These are phyloP conservation scores for Hypomecis punctinalis DNA, from an alignment of 2,888 invertebrate genomes.

Conservation along the genomic window DNA sequence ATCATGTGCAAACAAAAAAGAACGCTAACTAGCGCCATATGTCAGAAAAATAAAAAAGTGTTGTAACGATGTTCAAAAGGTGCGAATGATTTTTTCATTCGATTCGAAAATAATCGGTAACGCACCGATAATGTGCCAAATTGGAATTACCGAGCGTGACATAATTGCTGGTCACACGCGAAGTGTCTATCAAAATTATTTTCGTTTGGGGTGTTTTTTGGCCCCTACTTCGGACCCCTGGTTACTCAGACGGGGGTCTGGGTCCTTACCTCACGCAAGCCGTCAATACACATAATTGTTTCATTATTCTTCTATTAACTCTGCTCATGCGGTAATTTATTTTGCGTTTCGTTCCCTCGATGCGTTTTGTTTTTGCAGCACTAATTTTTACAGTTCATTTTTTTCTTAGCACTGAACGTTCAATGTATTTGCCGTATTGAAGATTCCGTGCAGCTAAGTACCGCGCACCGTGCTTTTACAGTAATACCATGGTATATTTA, in stretches of 20 bases:
- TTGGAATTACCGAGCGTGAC: constrained; percentile 70
- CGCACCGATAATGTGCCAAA: constrained; percentile 82
- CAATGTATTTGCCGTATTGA: too few species aligned
- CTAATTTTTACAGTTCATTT: background rate
- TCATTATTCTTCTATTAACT: constrained; percentile 85
- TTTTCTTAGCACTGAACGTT: too few species aligned
- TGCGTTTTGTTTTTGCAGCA: constrained; percentile 19
- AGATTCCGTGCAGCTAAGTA: too few species aligned
- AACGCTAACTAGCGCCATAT: constrained; percentile 50
- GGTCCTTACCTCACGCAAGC: constrained; percentile 73
- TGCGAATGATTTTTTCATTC: constrained; percentile 72
- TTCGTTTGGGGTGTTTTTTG: constrained; percentile 72
- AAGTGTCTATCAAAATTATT: constrained; percentile 84
- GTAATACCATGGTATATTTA: too few species aligned
- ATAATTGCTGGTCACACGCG: constrained; percentile 80
- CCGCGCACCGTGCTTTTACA: too few species aligned
- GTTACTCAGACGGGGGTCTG: constrained; percentile 53
- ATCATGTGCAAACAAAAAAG: background rate
- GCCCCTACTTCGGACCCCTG: constrained; percentile 69
- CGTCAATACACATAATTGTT: constrained; percentile 80
- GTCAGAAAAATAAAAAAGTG: constrained; percentile 54
- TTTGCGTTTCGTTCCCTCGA: constrained; percentile 28
- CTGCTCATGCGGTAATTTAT: constrained; percentile 72
- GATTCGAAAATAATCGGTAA: constrained; percentile 72
- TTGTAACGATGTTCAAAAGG: constrained; percentile 75